A percentile compares a stretch with the other conserved stretches of the same genome.
Evolutionary conservation across 1,140 invertebrate species (phyloP).

Genomic region (Lasaia peninsularis): DNA sequence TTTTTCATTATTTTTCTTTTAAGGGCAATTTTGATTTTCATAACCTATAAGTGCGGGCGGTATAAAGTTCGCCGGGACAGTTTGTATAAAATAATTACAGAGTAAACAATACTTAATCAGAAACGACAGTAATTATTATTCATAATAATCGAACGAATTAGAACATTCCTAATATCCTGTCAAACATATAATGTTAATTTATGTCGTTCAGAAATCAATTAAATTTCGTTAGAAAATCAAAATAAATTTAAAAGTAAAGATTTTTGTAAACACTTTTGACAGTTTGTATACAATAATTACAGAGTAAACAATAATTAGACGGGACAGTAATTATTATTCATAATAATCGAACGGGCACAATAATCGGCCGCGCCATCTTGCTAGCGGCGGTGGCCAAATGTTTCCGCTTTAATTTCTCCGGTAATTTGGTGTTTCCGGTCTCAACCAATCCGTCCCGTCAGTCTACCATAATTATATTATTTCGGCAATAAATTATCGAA

Average conservation of each 20-base stretch:
- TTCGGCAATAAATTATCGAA: conserved; percentile 76
- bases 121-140: conserved; percentile 39
- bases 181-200: too few relatives aligned
- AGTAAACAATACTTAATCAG: conserved; percentile 11
- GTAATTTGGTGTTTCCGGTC: conserved; percentile 73
- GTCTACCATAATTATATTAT: conserved; percentile 74
- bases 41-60: too few relatives aligned
- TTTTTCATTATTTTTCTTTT: too few relatives aligned
- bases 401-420: conserved; percentile 76
- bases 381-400: conserved; percentile 73
- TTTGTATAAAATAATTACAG: neutral
- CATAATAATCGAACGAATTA: conserved; percentile 61
- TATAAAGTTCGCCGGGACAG: too few relatives aligned
- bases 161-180: too few relatives aligned
- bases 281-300: neutral
- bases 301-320: conserved; percentile 10
- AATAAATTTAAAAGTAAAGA: too few relatives aligned
- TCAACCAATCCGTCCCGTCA: conserved; percentile 66
- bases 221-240: too few relatives aligned
- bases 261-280: neutral
- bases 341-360: conserved; percentile 57
- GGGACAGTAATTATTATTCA: conserved; percentile 45
- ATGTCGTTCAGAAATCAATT: too few relatives aligned
- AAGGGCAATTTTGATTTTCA: too few relatives aligned
- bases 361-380: conserved; percentile 71